Conservation (phyloP, 2,113 vertebrate species). For the Donacobius atricapilla region DNA sequence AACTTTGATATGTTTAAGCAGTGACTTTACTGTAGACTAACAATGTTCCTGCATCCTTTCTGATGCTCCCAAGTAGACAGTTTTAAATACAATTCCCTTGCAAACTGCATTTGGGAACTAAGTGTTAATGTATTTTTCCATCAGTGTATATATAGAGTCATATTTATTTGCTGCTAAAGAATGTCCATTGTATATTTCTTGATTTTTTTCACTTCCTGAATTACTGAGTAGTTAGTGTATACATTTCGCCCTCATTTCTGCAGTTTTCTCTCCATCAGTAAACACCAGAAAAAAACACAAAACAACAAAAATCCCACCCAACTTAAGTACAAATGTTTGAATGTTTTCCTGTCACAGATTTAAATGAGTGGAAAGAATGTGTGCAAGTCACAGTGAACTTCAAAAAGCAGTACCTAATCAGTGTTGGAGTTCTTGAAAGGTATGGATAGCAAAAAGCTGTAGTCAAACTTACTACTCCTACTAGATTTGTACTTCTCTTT, state of each 20-base stretch:
- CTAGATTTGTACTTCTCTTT: neutral
- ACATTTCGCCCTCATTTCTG: neutral
- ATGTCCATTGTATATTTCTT: neutral
- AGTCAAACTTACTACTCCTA: neutral
- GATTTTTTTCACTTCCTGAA: neutral
- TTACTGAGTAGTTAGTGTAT: neutral
- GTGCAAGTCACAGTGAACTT: neutral
- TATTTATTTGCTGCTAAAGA: conserved; percentile 1
- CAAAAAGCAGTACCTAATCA: neutral
- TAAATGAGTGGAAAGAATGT: neutral
- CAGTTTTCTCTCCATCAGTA: neutral
- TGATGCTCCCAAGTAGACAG: neutral
- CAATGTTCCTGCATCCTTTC: neutral
- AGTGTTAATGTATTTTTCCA: neutral
- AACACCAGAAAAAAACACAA: neutral
- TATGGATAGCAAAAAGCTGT: neutral
- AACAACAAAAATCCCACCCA: neutral
- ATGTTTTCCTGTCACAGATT: neutral
- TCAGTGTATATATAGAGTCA: neutral
- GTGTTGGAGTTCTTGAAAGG: neutral
- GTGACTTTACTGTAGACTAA: neutral
- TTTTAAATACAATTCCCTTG: neutral
- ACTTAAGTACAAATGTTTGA: neutral
- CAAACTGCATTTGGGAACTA: neutral
- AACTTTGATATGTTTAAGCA: neutral